Percentiles rank a stretch among this genome's conserved stretches.
These are phyloP conservation scores for Pelvicachromis taeniatus DNA, from an alignment of 2,113 vertebrate species.

Conservation along the genomic window DNA sequence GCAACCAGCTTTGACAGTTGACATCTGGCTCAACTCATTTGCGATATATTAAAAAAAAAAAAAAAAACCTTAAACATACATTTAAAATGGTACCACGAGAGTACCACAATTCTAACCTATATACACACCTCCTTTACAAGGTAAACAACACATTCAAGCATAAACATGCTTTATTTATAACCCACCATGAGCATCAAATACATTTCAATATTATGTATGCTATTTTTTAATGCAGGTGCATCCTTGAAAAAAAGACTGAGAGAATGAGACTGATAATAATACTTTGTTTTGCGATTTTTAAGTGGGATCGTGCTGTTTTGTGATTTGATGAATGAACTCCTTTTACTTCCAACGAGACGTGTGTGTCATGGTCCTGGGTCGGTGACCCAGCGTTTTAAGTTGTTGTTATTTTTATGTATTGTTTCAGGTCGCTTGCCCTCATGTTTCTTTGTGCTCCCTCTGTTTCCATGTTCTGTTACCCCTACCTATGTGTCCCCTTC, in stretches of 20 bases:
- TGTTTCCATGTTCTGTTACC: too few relatives aligned
- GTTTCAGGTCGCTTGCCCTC: too few relatives aligned
- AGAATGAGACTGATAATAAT: not conserved
- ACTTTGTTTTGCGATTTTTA: not conserved
- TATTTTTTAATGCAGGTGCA: rapidly evolving
- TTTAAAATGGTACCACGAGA: not conserved
- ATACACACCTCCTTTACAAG: not conserved
- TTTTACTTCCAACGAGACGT: not conserved
- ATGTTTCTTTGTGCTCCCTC: too few relatives aligned
- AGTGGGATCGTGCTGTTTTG: not conserved
- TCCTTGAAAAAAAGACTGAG: not conserved
- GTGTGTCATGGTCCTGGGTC: too few relatives aligned
- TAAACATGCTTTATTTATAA: not conserved
- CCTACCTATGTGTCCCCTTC: too few relatives aligned
- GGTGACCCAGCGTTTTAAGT: too few relatives aligned
- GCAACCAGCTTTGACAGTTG: not conserved
- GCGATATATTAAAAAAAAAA: not conserved
- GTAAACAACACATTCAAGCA: not conserved
- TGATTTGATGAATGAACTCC: not conserved
- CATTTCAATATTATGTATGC: not conserved
- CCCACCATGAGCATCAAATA: not conserved
- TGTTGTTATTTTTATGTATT: too few relatives aligned
- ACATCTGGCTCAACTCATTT: not conserved
- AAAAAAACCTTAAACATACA: not conserved
- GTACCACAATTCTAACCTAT: not conserved